A percentile compares a stretch with the other conserved stretches of the same genome.
phyloP scores from a whole-genome alignment of 2,113 vertebrate species.

The Pundamilia nyererei region DNA sequence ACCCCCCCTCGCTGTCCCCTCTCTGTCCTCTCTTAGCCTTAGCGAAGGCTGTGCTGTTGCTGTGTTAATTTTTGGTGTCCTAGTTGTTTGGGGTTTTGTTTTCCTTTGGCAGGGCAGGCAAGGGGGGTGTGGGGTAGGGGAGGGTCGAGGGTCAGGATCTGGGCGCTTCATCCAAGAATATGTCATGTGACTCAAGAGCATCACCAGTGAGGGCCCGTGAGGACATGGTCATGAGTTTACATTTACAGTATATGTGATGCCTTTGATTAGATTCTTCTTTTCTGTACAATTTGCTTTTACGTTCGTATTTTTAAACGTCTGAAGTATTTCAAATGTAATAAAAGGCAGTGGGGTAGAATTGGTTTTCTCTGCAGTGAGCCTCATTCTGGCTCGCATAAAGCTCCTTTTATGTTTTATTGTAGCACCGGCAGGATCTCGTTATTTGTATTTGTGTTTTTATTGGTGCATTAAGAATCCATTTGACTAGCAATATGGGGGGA shows the following conservation, averaged over 20 bases:
- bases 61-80: neutral
- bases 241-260: neutral
- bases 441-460: slow-evolving; percentile 33
- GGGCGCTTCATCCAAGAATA: slow-evolving; percentile 22
- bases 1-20: neutral
- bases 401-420: slow-evolving; percentile 16
- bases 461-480: slow-evolving; percentile 16
- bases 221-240: neutral
- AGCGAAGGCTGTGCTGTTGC: neutral
- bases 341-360: neutral
- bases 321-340: neutral
- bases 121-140: neutral
- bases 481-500: neutral
- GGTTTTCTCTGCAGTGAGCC: neutral
- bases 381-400: slow-evolving; percentile 5
- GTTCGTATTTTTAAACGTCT: neutral
- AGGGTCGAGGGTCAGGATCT: slow-evolving; percentile 20
- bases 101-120: slow-evolving; percentile 3
- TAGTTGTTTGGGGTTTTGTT: slow-evolving; percentile 1
- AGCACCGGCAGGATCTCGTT: neutral
- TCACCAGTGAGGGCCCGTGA: neutral
- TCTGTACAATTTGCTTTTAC: neutral
- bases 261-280: neutral
- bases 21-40: neutral
- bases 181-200: neutral